Evolutionary conservation across 2,888 invertebrate genomes (phyloP), one percentile per base, ranked within the genome.

Genomic region (Meganola albula): DNA sequence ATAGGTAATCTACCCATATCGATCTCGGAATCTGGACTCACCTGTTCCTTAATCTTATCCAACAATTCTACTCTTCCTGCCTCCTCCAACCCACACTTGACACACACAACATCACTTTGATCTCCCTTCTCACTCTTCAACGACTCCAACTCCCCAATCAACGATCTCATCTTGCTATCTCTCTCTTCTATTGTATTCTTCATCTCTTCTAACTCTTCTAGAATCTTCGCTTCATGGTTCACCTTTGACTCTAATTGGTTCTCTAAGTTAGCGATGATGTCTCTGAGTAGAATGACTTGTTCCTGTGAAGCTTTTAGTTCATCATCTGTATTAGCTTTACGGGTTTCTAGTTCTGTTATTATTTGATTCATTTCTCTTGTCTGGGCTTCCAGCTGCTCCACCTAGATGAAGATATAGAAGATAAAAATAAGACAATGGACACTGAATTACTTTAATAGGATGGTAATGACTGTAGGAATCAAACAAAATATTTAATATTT

Each of bases 201-300:
- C 68, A 90, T 80, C 33, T 87, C 79, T 32, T 86, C 82, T 11
- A 90, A 84, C 63, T 92, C 90, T 47, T 79, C 80, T 36, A 90
- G 70, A 18, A 92, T 85, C 32, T 90, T 88, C 1, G 74, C 67
- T 59, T 94, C 93, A 26, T 88, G 87, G 0, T 85, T 72, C 0
- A 87, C 78, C 61, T 92, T 93, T 7, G 86, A 79, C 62, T 93
- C 92, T 1, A 95, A 74, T 62, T 95, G 93, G 0, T 80, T 79
- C 63, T 96, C 96, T 22, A 95, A 72, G 48, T 93, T 93, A 0
- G 89, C 84, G 31, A 96, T 93, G 31, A 95, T 92, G 37, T 95
- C 94, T 16, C 93, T 83, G 9, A 95, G 80, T 7, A 92, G 87
- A 53, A 87, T 87, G 11, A 93, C 90, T 69, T 94, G 94, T 31